A percentile compares a stretch with the other conserved stretches of the same genome.
phyloP scores from a whole-genome alignment of 1,140 invertebrate genomes.

The Drosophila parvula region DNA sequence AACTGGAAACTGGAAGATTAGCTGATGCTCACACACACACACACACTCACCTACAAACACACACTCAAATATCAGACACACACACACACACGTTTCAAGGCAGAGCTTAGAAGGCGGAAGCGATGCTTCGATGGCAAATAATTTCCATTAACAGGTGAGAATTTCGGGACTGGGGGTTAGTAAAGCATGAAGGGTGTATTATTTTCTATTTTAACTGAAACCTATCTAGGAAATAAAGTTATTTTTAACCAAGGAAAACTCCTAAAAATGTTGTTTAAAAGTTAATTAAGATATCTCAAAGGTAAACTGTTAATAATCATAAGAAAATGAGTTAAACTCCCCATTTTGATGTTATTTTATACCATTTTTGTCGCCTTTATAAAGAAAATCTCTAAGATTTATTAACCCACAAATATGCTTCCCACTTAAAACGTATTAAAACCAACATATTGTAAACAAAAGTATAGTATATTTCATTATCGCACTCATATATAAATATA shows the following conservation, averaged over 20 bases:
- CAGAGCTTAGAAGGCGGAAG: conserved; percentile 25
- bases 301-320: neutral
- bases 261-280: neutral
- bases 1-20: conserved; percentile 76
- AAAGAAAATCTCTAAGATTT: neutral
- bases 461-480: neutral
- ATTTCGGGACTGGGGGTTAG: neutral
- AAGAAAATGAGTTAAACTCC: neutral
- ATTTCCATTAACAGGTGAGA: conserved; percentile 15
- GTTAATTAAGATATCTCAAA: neutral
- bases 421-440: neutral
- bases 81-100: neutral
- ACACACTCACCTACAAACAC: conserved; percentile 5
- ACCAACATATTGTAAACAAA: too few species aligned
- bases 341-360: too few species aligned
- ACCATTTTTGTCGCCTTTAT: neutral
- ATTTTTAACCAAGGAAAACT: neutral
- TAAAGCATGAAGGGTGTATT: neutral
- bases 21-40: conserved; percentile 44
- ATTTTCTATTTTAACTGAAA: neutral
- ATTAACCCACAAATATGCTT: neutral
- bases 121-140: conserved; percentile 7
- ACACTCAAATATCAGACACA: neutral
- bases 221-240: neutral
- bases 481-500: neutral